Evolutionary conservation across 2,113 vertebrate genomes (phyloP), one percentile per base, ranked within the genome.

Genomic region (Callopanchax toddi): DNA sequence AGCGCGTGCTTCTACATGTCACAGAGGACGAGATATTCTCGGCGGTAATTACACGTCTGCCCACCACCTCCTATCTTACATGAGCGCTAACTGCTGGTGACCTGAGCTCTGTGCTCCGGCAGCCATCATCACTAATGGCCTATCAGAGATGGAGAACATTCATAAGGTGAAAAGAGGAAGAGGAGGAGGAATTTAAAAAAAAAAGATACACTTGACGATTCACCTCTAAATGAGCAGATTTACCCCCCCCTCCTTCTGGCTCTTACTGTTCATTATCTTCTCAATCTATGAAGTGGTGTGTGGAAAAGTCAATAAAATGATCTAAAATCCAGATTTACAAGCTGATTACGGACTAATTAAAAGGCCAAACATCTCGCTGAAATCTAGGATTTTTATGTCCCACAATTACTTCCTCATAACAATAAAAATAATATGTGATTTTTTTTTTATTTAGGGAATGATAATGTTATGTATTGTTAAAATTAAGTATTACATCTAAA

Each of bases 11-110:
- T 50, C 29, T 16, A 12, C 8, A 51, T 68, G 56, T 67, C 67
- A 43, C 25, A 0, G 40, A 61, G 46, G 57, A 67, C 26, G 22
- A 44, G 52, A 63, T 82, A 70, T 57, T 67, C 67, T 18, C 54
- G 29, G 58, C 17, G 63, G 52, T 87, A 89, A 86, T 88, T 89
- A 81, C 76, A 82, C 60, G 32, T 51, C 48, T 63, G 48, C 48
- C 60, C 60, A 51, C 60, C 25, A 37, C 67, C 69, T 43, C 61
- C 77, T 60, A 78, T 74, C 78, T 42, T 78, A 67, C 73, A 29
- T 16, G 2, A 70, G 48, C 45, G 36, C 74, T 67, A 71, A 75
- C 76, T 82, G 67, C 74, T 23, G 29, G 49, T 71, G 77, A 80
- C 79, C 73, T 62, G 52, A 61, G 11, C 25, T 0, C 39, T 1